Conservation (phyloP, 2,113 vertebrate species). For the Pomatorhinus ruficollis region DNA sequence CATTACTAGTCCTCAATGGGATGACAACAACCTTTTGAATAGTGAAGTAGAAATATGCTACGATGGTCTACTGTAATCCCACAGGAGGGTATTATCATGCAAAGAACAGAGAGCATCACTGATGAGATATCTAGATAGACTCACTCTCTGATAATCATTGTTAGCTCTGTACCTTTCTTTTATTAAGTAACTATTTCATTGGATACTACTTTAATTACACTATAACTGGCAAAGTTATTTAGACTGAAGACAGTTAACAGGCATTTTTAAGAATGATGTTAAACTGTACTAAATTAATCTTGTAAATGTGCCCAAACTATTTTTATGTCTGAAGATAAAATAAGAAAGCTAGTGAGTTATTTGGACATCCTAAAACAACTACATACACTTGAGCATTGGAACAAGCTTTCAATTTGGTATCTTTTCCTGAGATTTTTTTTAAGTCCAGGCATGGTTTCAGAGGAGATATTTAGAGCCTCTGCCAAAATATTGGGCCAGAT, state of each 20-base stretch:
- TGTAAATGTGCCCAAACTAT: not conserved
- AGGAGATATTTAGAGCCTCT: not conserved
- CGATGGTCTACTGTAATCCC: not conserved
- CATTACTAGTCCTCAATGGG: not conserved
- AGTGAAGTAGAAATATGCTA: not conserved
- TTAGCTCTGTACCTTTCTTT: not conserved
- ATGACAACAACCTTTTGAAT: not conserved
- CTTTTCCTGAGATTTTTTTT: not conserved
- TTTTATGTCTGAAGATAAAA: conserved; percentile 2
- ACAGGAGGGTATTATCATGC: not conserved
- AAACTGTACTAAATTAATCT: not conserved
- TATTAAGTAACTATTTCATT: not conserved
- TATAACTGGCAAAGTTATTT: not conserved
- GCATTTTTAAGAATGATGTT: not conserved
- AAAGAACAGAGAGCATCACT: not conserved
- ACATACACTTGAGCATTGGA: not conserved
- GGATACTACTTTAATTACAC: not conserved
- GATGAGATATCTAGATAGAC: not conserved
- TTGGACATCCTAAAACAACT: not conserved
- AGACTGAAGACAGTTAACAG: not conserved
- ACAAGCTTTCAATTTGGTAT: not conserved
- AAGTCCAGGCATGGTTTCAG: not conserved
- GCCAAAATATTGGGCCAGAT: not conserved
- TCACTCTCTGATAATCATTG: not conserved
- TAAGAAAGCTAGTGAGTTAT: not conserved